These are phyloP conservation scores for Drosophila prolongata DNA, from an alignment of 2,888 invertebrate species.

Conservation along the genomic window DNA sequence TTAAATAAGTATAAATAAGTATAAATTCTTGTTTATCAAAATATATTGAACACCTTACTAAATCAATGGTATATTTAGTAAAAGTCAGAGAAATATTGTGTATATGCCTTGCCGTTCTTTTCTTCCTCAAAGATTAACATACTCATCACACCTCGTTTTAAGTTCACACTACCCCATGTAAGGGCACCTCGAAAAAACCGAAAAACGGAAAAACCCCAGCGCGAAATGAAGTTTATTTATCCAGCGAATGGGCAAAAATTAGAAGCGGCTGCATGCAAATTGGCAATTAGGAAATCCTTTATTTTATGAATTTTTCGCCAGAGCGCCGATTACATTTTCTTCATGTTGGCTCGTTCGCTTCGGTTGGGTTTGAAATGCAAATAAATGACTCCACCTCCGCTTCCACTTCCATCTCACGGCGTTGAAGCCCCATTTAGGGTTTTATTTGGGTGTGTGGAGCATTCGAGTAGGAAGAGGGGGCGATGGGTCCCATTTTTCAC, in stretches of 20 bases:
- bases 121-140: too few species aligned
- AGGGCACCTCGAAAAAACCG: constrained; percentile 12
- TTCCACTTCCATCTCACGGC: constrained; percentile 22
- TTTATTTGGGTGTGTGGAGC: constrained; percentile 33
- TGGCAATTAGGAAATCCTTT: constrained; percentile 77
- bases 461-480: constrained; percentile 1
- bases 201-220: constrained; percentile 24
- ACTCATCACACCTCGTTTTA: background rate
- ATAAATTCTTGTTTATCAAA: too few species aligned
- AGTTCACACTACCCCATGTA: constrained; percentile 1
- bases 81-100: too few species aligned
- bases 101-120: too few species aligned
- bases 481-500: constrained; percentile 39
- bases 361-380: constrained; percentile 60
- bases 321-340: constrained; percentile 60
- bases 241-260: constrained; percentile 74
- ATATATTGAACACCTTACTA: too few species aligned
- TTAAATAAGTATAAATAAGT: too few species aligned
- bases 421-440: constrained; percentile 52
- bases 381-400: constrained; percentile 47
- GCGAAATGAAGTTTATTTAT: constrained; percentile 68
- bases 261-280: constrained; percentile 78
- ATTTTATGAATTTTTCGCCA: constrained; percentile 62
- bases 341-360: constrained; percentile 36
- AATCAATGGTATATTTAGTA: too few species aligned